Evolutionary conservation across 2,797 vertebrate genomes (phyloP).

Genomic region (Nannoperca obscura): DNA sequence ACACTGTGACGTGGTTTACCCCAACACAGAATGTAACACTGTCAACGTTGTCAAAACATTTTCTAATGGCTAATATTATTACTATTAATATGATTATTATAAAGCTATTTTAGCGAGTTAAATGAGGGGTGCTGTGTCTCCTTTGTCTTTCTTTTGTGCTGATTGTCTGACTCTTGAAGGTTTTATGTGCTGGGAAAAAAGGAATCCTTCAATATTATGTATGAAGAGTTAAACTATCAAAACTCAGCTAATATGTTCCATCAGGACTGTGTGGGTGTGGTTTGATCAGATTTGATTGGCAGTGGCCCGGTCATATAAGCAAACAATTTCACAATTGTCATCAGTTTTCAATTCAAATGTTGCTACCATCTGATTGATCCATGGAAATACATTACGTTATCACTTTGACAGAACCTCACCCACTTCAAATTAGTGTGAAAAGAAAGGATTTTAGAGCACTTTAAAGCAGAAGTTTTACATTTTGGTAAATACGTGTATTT

Average conservation of each 20-base stretch:
- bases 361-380: too few species aligned
- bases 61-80: conserved; percentile 87
- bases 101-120: conserved; percentile 91
- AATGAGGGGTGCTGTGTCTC: conserved; percentile 66
- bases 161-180: conserved; percentile 30
- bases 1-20: conserved; percentile 89
- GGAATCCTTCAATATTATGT: not conserved
- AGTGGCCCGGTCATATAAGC: too few species aligned
- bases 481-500: not conserved
- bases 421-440: not conserved
- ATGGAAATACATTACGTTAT: too few species aligned
- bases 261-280: too few species aligned
- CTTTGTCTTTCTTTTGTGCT: conserved; percentile 70
- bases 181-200: not conserved
- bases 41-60: conserved; percentile 87
- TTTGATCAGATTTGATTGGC: too few species aligned
- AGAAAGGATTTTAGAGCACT: not conserved
- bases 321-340: too few species aligned
- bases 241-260: too few species aligned
- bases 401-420: too few species aligned
- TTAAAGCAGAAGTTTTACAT: not conserved
- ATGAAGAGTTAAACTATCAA: too few species aligned
- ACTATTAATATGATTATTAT: conserved; percentile 87
- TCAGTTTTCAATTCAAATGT: too few species aligned
- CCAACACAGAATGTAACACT: conserved; percentile 90